Evolutionary conservation across 2,797 vertebrate species (phyloP).

Genomic region (Pseudochaenichthys georgianus): DNA sequence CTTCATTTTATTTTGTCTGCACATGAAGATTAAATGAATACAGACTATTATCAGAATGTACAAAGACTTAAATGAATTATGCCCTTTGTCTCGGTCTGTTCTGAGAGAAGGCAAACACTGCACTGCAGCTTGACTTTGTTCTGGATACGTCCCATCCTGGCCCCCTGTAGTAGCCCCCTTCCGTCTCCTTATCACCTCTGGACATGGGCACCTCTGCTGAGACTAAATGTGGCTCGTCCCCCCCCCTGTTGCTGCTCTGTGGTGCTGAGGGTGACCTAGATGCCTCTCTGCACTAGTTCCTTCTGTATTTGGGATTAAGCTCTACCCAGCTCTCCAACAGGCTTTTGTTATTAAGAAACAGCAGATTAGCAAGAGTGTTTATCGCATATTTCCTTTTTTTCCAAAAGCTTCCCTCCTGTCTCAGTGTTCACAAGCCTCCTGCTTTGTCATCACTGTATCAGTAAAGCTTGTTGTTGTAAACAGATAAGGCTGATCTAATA

Average conservation of each 20-base stretch:
- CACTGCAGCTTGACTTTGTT: constrained; percentile 44
- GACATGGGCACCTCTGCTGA: constrained; percentile 67
- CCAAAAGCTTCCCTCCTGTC: constrained; percentile 38
- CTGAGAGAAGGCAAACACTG: constrained; percentile 13
- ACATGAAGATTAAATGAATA: not conserved
- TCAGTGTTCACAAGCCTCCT: constrained; percentile 26
- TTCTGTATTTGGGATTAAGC: constrained; percentile 72
- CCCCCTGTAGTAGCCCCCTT: constrained; percentile 28
- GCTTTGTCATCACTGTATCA: constrained; percentile 49
- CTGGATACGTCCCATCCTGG: constrained; percentile 40
- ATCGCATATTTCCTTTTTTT: constrained; percentile 59
- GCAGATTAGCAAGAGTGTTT: constrained; percentile 72
- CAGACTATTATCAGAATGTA: not conserved
- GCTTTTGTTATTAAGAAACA: constrained; percentile 74
- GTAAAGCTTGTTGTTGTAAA: constrained; percentile 46
- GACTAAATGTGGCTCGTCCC: constrained; percentile 67
- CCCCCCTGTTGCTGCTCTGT: constrained; percentile 48
- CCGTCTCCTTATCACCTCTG: constrained; percentile 72
- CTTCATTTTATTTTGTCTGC: constrained; percentile 1
- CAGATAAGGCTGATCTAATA: constrained; percentile 44
- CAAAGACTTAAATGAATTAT: not conserved
- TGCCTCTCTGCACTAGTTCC: constrained; percentile 63
- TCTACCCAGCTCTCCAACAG: constrained; percentile 46
- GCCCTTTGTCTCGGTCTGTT: constrained; percentile 13
- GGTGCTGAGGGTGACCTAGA: constrained; percentile 72